Evolutionary conservation across 2,888 invertebrate species (phyloP).

Genomic region (Pristionchus maxplancki): DNA sequence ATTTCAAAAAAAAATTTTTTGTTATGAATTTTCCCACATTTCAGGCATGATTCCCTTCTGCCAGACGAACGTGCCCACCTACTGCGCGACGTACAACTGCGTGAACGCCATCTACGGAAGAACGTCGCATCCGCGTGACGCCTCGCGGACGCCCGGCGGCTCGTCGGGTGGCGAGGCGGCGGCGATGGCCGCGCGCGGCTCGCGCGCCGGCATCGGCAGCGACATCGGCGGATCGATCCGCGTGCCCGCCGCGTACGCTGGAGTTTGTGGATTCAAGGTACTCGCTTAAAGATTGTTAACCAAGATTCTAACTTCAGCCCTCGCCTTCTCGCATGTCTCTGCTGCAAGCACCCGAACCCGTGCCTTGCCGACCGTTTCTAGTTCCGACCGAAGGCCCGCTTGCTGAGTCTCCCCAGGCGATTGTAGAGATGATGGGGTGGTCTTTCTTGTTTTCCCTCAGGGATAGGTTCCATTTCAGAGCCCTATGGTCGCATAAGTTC

Average conservation of each 20-base stretch:
- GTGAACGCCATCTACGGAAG: conserved; percentile 78
- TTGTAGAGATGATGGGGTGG: conserved; percentile 49
- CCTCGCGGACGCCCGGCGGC: conserved; percentile 75
- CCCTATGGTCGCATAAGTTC: conserved; percentile 53
- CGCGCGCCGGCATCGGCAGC: conserved; percentile 73
- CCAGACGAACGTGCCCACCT: conserved; percentile 78
- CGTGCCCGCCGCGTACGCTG: conserved; percentile 79
- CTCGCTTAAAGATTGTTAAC: too few relatives aligned
- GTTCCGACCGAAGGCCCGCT: conserved; percentile 56
- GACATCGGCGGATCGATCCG: conserved; percentile 80
- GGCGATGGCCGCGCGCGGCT: conserved; percentile 69
- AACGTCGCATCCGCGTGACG: conserved; percentile 52
- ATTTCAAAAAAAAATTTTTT: not conserved
- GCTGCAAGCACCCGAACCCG: conserved; percentile 38
- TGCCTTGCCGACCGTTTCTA: conserved; percentile 55
- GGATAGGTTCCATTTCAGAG: not conserved
- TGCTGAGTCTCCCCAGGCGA: conserved; percentile 49
- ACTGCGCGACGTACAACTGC: conserved; percentile 66
- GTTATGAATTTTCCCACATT: too few relatives aligned
- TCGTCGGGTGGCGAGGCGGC: conserved; percentile 79
- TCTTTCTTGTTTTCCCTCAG: not conserved
- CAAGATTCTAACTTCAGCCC: too few relatives aligned
- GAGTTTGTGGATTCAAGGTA: conserved; percentile 77
- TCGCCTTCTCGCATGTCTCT: conserved; percentile 50
- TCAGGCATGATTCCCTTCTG: conserved; percentile 80